phyloP scores from a whole-genome alignment of 2,797 vertebrate species.

The Danionella dracula region DNA sequence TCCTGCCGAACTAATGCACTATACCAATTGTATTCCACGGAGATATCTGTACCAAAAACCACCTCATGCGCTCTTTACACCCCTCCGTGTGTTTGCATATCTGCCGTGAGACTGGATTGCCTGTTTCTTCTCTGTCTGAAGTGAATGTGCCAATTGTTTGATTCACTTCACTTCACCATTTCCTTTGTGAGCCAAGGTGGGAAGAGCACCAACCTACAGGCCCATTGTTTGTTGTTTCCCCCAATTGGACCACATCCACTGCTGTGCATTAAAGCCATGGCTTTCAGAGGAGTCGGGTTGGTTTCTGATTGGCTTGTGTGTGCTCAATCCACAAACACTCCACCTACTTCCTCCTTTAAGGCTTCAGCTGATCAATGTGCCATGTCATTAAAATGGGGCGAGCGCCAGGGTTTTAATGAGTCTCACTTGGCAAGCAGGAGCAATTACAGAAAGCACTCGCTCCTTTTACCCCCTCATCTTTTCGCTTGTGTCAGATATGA shows the following conservation, averaged over 20 bases:
- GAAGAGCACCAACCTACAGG: slow-evolving; percentile 12
- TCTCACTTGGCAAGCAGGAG: slow-evolving; percentile 63
- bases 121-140: slow-evolving; percentile 13
- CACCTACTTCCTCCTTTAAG: not conserved
- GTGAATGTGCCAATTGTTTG: slow-evolving; percentile 2
- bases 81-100: slow-evolving; percentile 2
- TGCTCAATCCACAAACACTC: not conserved
- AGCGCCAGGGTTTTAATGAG: slow-evolving; percentile 54
- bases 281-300: slow-evolving; percentile 13
- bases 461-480: not conserved
- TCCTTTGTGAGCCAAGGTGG: not conserved
- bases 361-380: slow-evolving; percentile 16
- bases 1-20: slow-evolving; percentile 19
- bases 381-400: slow-evolving; percentile 14
- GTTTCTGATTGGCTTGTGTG: slow-evolving; percentile 25
- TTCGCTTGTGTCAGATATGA: not conserved
- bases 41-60: slow-evolving; percentile 11
- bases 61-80: not conserved
- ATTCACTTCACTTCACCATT: not conserved
- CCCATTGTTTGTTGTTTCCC: not conserved
- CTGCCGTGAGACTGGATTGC: slow-evolving; percentile 20
- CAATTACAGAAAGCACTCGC: slow-evolving; percentile 54
- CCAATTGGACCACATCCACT: slow-evolving; percentile 39
- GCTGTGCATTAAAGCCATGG: slow-evolving; percentile 19
- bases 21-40: slow-evolving; percentile 6